Base-by-base conservation (phyloP, 2,797 vertebrate genomes). In the Cyclura pinguis region DNA sequence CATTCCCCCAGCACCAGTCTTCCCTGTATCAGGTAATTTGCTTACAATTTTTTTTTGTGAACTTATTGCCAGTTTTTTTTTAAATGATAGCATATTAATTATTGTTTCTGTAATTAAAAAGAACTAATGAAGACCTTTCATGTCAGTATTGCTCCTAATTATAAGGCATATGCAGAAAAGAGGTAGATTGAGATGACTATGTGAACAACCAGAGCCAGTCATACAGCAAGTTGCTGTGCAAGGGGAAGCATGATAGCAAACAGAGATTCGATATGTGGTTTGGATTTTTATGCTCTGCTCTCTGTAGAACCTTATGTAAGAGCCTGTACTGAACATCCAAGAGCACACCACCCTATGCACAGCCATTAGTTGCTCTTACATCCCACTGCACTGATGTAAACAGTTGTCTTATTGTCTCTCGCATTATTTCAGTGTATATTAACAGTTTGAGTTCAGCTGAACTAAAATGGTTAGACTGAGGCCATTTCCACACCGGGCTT, bases 1-100 rank as follows among this genome's bases (percentile, higher is more conserved):
- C 72, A 96, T 97, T 72, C 96, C 97, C 12, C 95, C 98, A 67
- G 96, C 96, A 88, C 97, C 98, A 93, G 16, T 98, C 52, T 96
- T 98, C 91, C 97, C 97, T 91, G 97, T 98, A 88, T 96, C 98
- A 97, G 99, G 99, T 99, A 98, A 97, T 92, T 89, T 93, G 77
- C 73, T 93, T 94, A 78, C 73, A 84, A 5, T 89, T 73, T 91
- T 76, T 76, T 91, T 92, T 55, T 87, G 18, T 88, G 84, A 84
- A n/a, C 91, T 47, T 90, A 32, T 55, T 86, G 38, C 50, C 7
- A 38, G 8, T 47, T 89, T 6, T 73, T 73, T 88, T 57, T 91
- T 93, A 90, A 82, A 74, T 84, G 57, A 32, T 89, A 69, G 29
- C 32, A 89, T 42, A 82, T 72, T 76, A 42, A 77, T 76, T 8